phyloP scores from a whole-genome alignment of 2,113 vertebrate genomes.

The Mungos mungo region DNA sequence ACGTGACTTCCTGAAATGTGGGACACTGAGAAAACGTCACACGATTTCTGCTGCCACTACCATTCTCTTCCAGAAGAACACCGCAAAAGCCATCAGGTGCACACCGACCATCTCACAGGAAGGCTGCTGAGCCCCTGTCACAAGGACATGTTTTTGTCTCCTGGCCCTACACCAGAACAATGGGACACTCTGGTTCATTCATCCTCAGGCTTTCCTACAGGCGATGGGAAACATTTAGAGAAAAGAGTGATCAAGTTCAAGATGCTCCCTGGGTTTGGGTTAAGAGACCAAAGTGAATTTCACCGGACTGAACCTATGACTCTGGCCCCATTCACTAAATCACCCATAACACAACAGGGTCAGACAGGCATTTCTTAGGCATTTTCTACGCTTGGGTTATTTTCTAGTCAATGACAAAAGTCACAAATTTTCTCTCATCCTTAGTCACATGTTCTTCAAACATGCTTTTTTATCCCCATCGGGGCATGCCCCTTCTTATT shows the following conservation, averaged over 20 bases:
- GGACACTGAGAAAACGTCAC: not conserved
- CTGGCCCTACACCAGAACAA: not conserved
- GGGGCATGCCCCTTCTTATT: not conserved
- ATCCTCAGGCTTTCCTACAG: not conserved
- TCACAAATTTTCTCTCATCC: not conserved
- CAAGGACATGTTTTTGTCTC: not conserved
- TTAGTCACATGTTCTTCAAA: not conserved
- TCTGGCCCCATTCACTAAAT: not conserved
- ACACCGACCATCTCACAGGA: rapidly evolving
- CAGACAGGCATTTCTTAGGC: rapidly evolving
- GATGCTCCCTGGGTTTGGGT: not conserved
- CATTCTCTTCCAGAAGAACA: not conserved
- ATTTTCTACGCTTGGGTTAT: not conserved
- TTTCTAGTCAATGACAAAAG: not conserved
- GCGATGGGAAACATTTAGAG: not conserved
- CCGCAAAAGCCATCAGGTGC: not conserved
- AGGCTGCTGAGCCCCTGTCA: not conserved
- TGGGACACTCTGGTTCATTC: not conserved
- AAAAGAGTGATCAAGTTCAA: not conserved
- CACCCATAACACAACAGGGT: not conserved
- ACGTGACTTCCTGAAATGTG: not conserved
- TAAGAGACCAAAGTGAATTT: not conserved
- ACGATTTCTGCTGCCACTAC: not conserved
- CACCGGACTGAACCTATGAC: not conserved
- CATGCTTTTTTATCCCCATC: not conserved